phyloP scores from a whole-genome alignment of 2,888 invertebrate genomes.

The Lycia hirtaria region DNA sequence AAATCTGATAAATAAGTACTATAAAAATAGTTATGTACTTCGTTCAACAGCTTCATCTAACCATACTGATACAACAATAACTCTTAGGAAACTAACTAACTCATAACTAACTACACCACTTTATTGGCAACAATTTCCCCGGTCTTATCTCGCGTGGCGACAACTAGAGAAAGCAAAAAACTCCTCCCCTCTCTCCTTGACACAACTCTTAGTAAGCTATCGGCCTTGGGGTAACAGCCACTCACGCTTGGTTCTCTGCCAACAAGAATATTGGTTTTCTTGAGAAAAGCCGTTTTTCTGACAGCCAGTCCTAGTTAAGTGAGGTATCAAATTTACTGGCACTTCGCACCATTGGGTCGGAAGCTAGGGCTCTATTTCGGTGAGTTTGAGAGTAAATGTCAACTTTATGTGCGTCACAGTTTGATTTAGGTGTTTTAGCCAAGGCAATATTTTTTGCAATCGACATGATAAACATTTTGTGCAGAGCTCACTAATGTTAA shows the following conservation, averaged over 20 bases:
- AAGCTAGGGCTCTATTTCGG: slow-evolving; percentile 9
- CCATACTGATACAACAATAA: too few species aligned
- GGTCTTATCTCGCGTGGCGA: slow-evolving; percentile 17
- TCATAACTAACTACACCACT: not conserved
- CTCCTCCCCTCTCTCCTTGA: slow-evolving; percentile 31
- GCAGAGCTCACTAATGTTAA: too few species aligned
- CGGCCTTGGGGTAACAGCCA: slow-evolving; percentile 31
- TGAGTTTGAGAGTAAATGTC: slow-evolving; percentile 6
- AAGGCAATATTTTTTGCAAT: too few species aligned
- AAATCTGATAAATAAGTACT: too few species aligned
- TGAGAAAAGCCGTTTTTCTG: slow-evolving; percentile 39
- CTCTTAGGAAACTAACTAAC: too few species aligned
- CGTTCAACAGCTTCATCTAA: too few species aligned
- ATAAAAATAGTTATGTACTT: too few species aligned
- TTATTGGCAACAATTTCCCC: not conserved
- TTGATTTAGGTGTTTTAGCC: not conserved
- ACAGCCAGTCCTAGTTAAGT: slow-evolving; percentile 32
- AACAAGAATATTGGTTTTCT: slow-evolving; percentile 46
- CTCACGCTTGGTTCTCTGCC: slow-evolving; percentile 45
- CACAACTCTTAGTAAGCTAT: slow-evolving; percentile 33
- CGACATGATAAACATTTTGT: too few species aligned
- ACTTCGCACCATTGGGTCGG: slow-evolving; percentile 18
- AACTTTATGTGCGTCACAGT: not conserved
- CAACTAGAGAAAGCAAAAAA: slow-evolving; percentile 20
- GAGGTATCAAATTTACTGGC: slow-evolving; percentile 36